These are phyloP conservation scores for Ia io DNA, from an alignment of 2,113 vertebrate genomes.

Conservation along the genomic window DNA sequence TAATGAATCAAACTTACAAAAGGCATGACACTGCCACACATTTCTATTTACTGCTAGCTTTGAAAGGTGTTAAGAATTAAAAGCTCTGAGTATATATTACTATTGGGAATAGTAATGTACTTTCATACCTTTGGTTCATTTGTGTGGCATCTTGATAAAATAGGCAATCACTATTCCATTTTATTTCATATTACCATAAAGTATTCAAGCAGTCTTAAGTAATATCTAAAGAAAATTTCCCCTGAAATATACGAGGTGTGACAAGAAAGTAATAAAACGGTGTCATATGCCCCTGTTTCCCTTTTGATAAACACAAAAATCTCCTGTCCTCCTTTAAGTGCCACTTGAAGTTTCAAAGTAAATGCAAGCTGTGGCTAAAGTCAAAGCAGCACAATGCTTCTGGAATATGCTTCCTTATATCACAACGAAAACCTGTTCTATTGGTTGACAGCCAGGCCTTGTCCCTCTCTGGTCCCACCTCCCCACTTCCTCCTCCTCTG, in stretches of 20 bases:
- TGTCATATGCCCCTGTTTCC: background rate
- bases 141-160: background rate
- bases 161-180: background rate
- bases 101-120: background rate
- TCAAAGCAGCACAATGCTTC: background rate
- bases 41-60: background rate
- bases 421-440: too few relatives aligned
- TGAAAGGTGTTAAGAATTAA: conserved; percentile 10
- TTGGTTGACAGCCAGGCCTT: accelerated
- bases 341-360: background rate
- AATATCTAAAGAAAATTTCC: background rate
- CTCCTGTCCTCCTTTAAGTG: background rate
- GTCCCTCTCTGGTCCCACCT: background rate
- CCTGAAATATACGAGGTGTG: background rate
- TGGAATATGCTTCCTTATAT: background rate
- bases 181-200: background rate
- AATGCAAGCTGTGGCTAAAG: background rate
- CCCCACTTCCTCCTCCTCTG: background rate
- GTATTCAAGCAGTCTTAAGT: background rate
- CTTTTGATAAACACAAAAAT: background rate
- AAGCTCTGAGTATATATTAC: background rate
- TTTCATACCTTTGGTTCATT: background rate
- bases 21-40: background rate
- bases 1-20: background rate
- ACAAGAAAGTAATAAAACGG: background rate